Evolutionary conservation across 2,888 invertebrate genomes (phyloP), one percentile per base, ranked within the genome.

Genomic region (Stenotaenia linearis): DNA sequence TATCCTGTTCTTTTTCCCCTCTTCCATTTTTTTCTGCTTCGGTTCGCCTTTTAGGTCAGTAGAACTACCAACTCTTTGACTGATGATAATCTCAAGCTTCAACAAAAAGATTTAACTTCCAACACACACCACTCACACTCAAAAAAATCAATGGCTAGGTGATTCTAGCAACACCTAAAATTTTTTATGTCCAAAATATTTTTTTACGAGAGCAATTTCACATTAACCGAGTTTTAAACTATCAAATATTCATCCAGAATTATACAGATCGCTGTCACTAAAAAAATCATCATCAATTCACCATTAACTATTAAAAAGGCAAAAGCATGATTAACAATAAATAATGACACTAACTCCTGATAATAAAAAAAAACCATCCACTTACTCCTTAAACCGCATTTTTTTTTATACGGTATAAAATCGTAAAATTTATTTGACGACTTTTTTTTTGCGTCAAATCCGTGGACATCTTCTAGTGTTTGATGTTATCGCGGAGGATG

Each of bases 311-410:
- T 9, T 12, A 15, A 84, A 3, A 45, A 45, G n/a, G n/a, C 15
- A 45, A 45, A n/a, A 18, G 5, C 45, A 6, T 32, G n/a, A 45
- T 18, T 1, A 45, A 15, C 10, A n/a, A 45, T 1, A 5, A 45
- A 18, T 5, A 6, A 45, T 18, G 5, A 3, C n/a, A 37, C 87
- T 1, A 86, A 86, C 75, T 86, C 87, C 87, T 84, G 0, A 82
- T 37, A 76, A 35, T n/a, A 45, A 35, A 80, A 50, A 37, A 81
- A 37, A 23, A 76, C 12, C 12, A 23, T 23, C 18, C 18, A 61
- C 25, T 25, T 45, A 12, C 12, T 5, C 25, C 61, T 18, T n/a
- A 61, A 61, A 25, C 61, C 10, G 10, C 28, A 25, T 40, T 15
- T 45, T 15, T n/a, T 15, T 45, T 9, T 40, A 40, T 12, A 40